Evolutionary conservation across 2,797 vertebrate genomes (phyloP).

Genomic region (Emydoidea blandingii): DNA sequence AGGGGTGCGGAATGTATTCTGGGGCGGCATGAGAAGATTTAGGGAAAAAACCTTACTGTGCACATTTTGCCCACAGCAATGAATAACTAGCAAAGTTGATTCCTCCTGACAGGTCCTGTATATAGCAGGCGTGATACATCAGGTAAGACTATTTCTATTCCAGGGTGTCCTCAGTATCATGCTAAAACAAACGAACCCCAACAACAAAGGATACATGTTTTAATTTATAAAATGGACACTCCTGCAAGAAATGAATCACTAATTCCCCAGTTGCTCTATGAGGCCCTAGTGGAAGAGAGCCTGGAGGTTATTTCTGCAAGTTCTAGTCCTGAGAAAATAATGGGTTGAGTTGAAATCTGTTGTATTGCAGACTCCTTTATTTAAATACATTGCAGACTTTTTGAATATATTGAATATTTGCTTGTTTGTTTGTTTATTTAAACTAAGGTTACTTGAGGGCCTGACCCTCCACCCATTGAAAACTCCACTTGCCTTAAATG

Average conservation of each 20-base stretch:
- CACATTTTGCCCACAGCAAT: neutral
- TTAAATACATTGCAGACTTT: neutral
- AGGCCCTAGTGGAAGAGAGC: neutral
- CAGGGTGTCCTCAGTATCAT: neutral
- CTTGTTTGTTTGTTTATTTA: neutral
- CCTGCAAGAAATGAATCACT: neutral
- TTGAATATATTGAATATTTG: too few species aligned
- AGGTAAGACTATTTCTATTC: neutral
- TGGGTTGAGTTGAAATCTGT: fast-evolving
- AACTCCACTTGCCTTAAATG: neutral
- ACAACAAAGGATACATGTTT: neutral
- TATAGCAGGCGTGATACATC: neutral
- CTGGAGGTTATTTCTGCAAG: neutral
- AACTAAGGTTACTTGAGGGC: neutral
- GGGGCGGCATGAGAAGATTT: neutral
- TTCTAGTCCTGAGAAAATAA: neutral
- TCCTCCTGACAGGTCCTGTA: neutral
- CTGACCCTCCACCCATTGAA: neutral
- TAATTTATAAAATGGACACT: neutral
- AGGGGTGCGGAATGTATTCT: neutral
- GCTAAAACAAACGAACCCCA: neutral
- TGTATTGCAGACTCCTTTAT: neutral
- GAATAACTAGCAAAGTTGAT: neutral
- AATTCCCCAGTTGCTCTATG: fast-evolving
- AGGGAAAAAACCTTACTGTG: neutral